These are phyloP conservation scores for Poeciliopsis paucimaculata DNA, from an alignment of 2,797 vertebrate species.

Conservation along the genomic window DNA sequence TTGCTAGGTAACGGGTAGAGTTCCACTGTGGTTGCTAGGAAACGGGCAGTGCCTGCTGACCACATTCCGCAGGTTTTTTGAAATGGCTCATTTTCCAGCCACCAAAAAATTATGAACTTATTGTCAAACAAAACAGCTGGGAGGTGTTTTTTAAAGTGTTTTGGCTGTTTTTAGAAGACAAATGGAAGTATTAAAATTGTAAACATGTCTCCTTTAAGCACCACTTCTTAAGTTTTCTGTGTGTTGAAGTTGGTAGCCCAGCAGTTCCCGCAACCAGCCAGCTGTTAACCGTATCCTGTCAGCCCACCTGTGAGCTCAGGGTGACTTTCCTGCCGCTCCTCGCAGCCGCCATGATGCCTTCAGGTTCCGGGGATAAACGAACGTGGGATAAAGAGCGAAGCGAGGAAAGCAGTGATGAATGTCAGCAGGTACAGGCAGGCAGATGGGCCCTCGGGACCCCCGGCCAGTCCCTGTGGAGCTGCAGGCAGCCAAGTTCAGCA, in stretches of 20 bases:
- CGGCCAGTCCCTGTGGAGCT: conserved; percentile 37
- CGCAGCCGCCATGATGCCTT: background rate
- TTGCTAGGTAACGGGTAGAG: too few relatives aligned
- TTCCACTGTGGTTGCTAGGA: too few relatives aligned
- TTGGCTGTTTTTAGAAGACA: too few relatives aligned
- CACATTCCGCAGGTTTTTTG: too few relatives aligned
- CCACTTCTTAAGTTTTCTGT: background rate
- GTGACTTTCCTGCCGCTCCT: conserved; percentile 23
- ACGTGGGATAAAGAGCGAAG: conserved; percentile 1
- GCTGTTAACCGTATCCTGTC: conserved; percentile 34
- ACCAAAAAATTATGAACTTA: too few relatives aligned
- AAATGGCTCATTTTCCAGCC: too few relatives aligned
- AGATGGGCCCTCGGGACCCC: conserved; percentile 51
- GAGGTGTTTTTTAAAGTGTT: too few relatives aligned
- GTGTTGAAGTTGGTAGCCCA: conserved; percentile 18
- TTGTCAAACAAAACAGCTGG: too few relatives aligned
- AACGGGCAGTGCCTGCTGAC: too few relatives aligned
- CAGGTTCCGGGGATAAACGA: conserved; percentile 10
- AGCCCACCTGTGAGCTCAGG: conserved; percentile 21
- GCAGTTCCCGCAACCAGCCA: conserved; percentile 15
- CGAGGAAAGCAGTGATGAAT: conserved; percentile 17
- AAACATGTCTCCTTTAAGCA: background rate
- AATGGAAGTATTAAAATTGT: too few relatives aligned
- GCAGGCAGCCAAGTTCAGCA: conserved; percentile 48
- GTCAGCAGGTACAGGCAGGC: conserved; percentile 44